Conservation (phyloP, 2,888 invertebrate species). For the Andrena hattorfiana region DNA sequence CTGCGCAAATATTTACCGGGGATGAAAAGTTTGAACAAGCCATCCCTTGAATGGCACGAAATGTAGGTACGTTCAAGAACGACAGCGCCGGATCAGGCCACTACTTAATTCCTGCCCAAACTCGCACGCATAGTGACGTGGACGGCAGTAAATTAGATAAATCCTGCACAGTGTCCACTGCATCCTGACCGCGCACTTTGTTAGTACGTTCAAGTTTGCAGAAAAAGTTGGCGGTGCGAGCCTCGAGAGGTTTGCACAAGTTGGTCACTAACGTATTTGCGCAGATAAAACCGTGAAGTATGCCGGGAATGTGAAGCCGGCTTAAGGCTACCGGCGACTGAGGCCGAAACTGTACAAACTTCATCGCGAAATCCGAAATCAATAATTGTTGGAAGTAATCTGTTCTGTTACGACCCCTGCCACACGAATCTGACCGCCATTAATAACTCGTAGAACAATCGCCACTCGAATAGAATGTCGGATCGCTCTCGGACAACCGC, state of each 20-base stretch:
- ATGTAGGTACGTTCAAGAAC: too few species aligned
- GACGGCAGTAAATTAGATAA: slow-evolving; percentile 40
- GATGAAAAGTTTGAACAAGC: background rate
- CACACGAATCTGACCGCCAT: background rate
- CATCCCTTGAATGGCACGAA: too few species aligned
- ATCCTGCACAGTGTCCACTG: slow-evolving; percentile 14
- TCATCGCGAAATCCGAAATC: too few species aligned
- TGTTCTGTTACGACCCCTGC: background rate
- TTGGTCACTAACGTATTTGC: slow-evolving; percentile 13
- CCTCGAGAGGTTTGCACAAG: background rate
- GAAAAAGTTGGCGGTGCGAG: slow-evolving; percentile 6
- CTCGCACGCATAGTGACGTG: slow-evolving; percentile 3
- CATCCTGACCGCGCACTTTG: background rate
- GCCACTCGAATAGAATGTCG: background rate
- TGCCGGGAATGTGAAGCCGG: slow-evolving; percentile 6
- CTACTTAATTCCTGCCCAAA: slow-evolving; percentile 40
- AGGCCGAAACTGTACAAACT: background rate
- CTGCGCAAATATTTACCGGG: background rate
- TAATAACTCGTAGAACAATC: slow-evolving; percentile 1
- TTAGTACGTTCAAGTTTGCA: background rate
- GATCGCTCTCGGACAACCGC: background rate
- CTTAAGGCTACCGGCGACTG: background rate
- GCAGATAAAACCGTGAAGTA: slow-evolving; percentile 16
- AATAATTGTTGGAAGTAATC: background rate
- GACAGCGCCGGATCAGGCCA: background rate